These are phyloP conservation scores for Vanessa cardui DNA, from an alignment of 2,888 invertebrate genomes.

Conservation along the genomic window DNA sequence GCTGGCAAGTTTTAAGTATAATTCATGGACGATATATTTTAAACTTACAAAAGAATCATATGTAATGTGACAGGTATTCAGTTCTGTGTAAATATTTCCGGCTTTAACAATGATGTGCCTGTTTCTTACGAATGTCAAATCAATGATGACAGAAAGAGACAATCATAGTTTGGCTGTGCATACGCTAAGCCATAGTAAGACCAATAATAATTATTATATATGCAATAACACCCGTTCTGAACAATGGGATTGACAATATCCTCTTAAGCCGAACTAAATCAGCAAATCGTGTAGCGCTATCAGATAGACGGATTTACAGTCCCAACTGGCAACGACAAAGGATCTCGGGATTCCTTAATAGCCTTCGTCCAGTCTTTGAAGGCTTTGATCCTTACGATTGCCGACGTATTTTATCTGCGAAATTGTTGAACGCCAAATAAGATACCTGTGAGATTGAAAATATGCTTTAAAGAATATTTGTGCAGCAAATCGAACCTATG, in stretches of 20 bases:
- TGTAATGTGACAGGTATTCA: too few relatives aligned
- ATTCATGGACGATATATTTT: too few relatives aligned
- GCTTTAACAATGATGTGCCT: too few relatives aligned
- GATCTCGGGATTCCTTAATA: conserved; percentile 32
- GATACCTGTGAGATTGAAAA: neutral
- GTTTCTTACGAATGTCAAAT: too few relatives aligned
- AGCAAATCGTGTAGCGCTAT: conserved; percentile 24
- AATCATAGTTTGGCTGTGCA: too few relatives aligned
- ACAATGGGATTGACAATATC: conserved; percentile 24
- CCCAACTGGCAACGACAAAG: conserved; percentile 38
- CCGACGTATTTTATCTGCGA: conserved; percentile 11
- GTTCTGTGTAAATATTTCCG: too few relatives aligned
- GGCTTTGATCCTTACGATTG: conserved; percentile 26
- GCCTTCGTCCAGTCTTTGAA: conserved; percentile 29
- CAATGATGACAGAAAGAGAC: too few relatives aligned
- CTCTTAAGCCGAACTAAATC: conserved; percentile 22
- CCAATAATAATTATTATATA: neutral
- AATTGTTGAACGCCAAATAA: neutral
- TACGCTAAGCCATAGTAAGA: too few relatives aligned
- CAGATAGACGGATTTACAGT: conserved; percentile 35
- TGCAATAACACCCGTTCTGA: neutral
- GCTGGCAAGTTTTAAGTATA: too few relatives aligned
- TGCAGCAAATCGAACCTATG: too few relatives aligned
- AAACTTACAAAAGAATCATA: too few relatives aligned
- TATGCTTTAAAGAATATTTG: neutral